Conservation (phyloP, 2,888 invertebrate species). For the Dexiosoma caninum region DNA sequence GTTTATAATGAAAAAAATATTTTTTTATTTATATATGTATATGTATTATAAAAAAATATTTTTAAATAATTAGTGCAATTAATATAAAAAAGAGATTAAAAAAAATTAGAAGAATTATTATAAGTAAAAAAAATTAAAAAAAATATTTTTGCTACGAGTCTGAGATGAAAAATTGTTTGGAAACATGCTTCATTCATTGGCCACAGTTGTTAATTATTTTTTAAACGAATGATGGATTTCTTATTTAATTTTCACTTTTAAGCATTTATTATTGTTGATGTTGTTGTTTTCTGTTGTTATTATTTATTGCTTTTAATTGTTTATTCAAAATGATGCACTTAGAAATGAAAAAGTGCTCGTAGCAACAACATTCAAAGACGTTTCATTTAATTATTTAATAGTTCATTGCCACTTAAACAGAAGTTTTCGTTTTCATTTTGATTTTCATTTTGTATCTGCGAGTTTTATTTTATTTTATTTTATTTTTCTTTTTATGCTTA, state of each 20-base stretch:
- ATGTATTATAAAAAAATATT: no score
- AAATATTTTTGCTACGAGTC: no score
- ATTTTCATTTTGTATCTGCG: background rate
- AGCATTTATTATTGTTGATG: background rate
- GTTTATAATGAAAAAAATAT: no score
- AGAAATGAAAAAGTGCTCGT: background rate
- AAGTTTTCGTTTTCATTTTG: conserved; percentile 54
- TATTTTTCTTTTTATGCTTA: background rate
- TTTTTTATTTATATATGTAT: no score
- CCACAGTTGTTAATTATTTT: background rate
- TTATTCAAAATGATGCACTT: conserved; percentile 22
- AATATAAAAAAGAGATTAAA: no score
- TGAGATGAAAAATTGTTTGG: no score
- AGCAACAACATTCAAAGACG: conserved; percentile 8
- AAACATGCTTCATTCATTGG: background rate
- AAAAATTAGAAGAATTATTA: no score
- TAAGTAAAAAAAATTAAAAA: no score
- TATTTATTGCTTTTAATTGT: conserved; percentile 36
- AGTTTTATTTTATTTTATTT: background rate
- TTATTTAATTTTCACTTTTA: background rate
- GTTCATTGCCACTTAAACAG: conserved; percentile 58
- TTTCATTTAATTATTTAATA: conserved; percentile 47
- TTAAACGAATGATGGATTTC: conserved; percentile 7
- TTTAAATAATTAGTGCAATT: no score
- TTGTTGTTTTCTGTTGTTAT: no score